A percentile compares a stretch with the other conserved stretches of the same genome.
Evolutionary conservation across 2,797 vertebrate species (phyloP).

Genomic region (Megalops cyprinoides): DNA sequence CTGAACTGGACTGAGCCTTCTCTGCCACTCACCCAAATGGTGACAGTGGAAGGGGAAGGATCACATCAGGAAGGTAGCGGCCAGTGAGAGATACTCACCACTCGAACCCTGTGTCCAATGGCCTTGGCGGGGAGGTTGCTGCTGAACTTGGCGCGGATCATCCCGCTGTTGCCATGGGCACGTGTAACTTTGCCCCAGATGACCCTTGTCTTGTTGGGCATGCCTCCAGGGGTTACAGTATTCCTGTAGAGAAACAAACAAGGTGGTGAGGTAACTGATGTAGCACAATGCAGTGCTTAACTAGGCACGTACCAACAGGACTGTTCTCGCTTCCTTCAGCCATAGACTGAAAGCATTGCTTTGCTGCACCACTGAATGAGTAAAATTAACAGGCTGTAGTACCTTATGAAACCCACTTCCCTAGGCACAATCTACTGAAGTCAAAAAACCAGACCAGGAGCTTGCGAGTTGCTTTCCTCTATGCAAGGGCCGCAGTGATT

Average conservation of each 20-base stretch:
- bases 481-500: too few relatives aligned
- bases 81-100: slow-evolving; percentile 75
- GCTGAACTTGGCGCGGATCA: slow-evolving; percentile 95
- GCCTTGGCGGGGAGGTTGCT: slow-evolving; percentile 95
- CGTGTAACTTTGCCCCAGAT: slow-evolving; percentile 97
- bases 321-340: too few relatives aligned
- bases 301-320: not conserved
- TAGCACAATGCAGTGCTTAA: not conserved
- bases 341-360: not conserved
- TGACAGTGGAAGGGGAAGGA: too few relatives aligned
- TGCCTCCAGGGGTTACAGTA: slow-evolving; percentile 90
- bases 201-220: slow-evolving; percentile 93
- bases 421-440: too few relatives aligned
- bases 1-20: too few relatives aligned
- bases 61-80: too few relatives aligned
- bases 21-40: too few relatives aligned
- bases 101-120: slow-evolving; percentile 92
- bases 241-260: slow-evolving; percentile 70
- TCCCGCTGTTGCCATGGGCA: slow-evolving; percentile 92
- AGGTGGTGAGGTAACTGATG: not conserved
- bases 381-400: too few relatives aligned
- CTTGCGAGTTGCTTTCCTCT: too few relatives aligned
- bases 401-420: too few relatives aligned
- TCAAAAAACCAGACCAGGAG: too few relatives aligned
- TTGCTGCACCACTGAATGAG: too few relatives aligned